These are phyloP conservation scores for Odontamblyopus lacepedii DNA, from an alignment of 2,797 vertebrate species.

Conservation along the genomic window DNA sequence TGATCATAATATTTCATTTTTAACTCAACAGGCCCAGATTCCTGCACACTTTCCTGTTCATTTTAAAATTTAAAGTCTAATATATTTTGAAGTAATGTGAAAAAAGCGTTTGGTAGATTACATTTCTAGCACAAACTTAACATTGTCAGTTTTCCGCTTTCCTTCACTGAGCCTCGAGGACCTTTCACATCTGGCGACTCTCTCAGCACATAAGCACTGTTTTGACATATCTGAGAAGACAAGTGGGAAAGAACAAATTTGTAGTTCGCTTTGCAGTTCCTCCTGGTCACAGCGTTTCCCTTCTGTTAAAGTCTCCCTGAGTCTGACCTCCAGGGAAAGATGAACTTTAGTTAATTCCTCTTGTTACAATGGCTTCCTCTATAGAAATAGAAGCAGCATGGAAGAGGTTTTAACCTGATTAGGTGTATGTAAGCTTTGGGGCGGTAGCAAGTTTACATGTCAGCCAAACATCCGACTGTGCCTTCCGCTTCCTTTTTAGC, in stretches of 20 bases:
- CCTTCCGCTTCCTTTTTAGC: constrained; percentile 19
- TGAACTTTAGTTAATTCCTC: constrained; percentile 34
- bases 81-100: not conserved
- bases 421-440: constrained; percentile 21
- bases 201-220: not conserved
- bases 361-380: constrained; percentile 22
- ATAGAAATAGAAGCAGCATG: not conserved
- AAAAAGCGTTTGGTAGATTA: not conserved
- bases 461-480: constrained; percentile 24
- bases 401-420: constrained; percentile 8
- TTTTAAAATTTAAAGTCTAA: not conserved
- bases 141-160: constrained; percentile 18
- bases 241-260: not conserved
- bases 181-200: not conserved
- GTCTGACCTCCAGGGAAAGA: constrained; percentile 20
- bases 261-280: constrained; percentile 5
- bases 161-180: constrained; percentile 9
- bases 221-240: constrained; percentile 8
- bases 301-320: constrained; percentile 27
- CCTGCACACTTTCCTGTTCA: not conserved
- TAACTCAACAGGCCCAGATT: not conserved
- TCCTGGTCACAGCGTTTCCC: constrained; percentile 28
- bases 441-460: constrained; percentile 14
- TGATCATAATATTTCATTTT: no score
- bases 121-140: not conserved